Base-by-base conservation (phyloP, 2,797 vertebrate genomes). In the Columba guinea region DNA sequence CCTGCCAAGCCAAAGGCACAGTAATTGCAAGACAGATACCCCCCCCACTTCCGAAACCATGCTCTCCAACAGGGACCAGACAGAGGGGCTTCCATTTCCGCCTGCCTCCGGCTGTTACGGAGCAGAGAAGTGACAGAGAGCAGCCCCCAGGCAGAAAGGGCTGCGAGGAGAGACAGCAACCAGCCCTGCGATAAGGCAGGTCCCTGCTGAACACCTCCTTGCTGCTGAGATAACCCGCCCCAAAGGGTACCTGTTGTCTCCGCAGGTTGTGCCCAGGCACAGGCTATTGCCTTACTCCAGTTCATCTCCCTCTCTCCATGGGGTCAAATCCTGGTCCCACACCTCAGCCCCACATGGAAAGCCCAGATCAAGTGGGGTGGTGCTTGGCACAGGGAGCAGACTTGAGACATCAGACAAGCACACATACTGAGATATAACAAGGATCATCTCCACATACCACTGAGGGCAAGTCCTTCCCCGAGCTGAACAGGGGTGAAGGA, bases 181-280 rank as follows among this genome's bases (percentile, higher is more conserved):
- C 97, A 97, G 97, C 8, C 1, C 97, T 96, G 92, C 1, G 97
- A 98, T 97, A 98, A 98, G 94, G 89, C 94, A 94, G 96, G 97
- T 95, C 97, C 96, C 97, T 94, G 96, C 86, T 96, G 97, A 98
- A 97, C 96, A 89, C 81, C 97, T 94, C 97, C 97, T 97, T 94
- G 97, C 96, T 97, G 96, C 97, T 6, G 28, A 96, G 97, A 98
- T 98, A 98, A 98, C 32, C 5, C 8, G 3, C 58, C 90, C 78
- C 5, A 7, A 37, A n/a, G 77, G 37, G 37, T 92, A 87, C 89
- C 91, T 64, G 69, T 62, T 71, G 59, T 90, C 67, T 41, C 78
- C n/a, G 20, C 56, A 76, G 89, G 63, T 30, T 81, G 68, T 77
- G 59, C 30, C 34, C 64, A 6, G 26, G 7, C 41, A 19, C 0